Evolutionary conservation across 2,888 invertebrate species (phyloP), one percentile per base, ranked within the genome.

Genomic region (Andrena flavipes): DNA sequence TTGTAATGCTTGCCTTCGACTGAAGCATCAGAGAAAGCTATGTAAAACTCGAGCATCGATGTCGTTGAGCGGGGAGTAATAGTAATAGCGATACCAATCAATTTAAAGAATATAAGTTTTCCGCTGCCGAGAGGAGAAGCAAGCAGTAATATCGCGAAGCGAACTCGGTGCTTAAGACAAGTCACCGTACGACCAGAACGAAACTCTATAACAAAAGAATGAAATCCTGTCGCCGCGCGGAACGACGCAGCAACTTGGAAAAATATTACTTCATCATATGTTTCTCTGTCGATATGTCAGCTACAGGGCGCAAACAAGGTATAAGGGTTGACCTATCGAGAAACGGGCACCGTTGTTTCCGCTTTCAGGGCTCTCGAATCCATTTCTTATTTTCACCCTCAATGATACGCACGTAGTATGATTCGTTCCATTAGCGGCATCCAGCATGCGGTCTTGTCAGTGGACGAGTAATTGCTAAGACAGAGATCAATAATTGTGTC

Each of bases 261-360:
- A 87, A 88, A 88, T 88, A 88, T 87, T 87, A 87, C 88, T 88
- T 84, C 88, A 82, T 84, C 88, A 79, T 88, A 86, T 83, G 84
- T 87, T 87, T 86, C 88, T 84, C 87, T 88, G 87, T 87, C 87
- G 88, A 87, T 88, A 87, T 76, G 87, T 87, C 87, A 87, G 88
- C 69, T 76, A 71, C 87, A 87, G 88, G 33, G 48, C 48, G 49
- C 51, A 26, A 49, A 56, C 73, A 42, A 48, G 54, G 60, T 79
- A 72, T 67, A 72, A 42, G 73, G 62, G 79, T 79, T 60, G 80
- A 72, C 59, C 80, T 79, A 79, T 80, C 79, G 54, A 35, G 60
- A 73, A 79, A 63, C 29, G 26, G 65, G 51, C 62, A 79, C 80
- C 72, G 48, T 80, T 73, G 62, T 79, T 79, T 79, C 73, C 60